Conservation (phyloP, 2,113 vertebrate genomes). For the Poeciliopsis turrubarensis region DNA sequence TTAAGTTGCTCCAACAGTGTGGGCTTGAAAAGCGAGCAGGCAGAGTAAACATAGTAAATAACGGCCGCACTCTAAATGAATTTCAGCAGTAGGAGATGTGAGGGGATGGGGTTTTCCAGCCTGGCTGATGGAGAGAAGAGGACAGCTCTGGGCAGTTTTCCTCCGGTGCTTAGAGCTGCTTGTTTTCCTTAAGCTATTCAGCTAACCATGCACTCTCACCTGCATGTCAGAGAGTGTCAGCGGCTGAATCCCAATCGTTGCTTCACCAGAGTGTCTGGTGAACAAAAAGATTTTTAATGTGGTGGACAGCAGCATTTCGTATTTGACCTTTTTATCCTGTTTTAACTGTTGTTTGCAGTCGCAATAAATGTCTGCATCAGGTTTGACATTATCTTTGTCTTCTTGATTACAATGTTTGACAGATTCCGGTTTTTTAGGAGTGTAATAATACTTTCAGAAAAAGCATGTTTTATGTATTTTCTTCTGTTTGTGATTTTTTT, state of each 20-base stretch:
- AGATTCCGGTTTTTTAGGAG: no score
- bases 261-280: conserved; percentile 15
- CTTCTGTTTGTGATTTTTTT: no score
- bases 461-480: no score
- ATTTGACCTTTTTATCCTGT: background rate
- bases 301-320: background rate
- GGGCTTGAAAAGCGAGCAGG: conserved; percentile 67
- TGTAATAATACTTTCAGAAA: no score
- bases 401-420: no score
- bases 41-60: conserved; percentile 66
- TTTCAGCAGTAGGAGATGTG: conserved; percentile 56
- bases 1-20: conserved; percentile 73
- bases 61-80: conserved; percentile 71
- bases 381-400: background rate
- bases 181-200: conserved; percentile 36
- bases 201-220: conserved; percentile 19
- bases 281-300: conserved; percentile 28
- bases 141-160: conserved; percentile 41
- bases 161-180: conserved; percentile 17
- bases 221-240: conserved; percentile 25
- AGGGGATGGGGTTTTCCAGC: conserved; percentile 61
- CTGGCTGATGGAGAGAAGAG: conserved; percentile 24
- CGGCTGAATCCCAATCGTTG: conserved; percentile 8
- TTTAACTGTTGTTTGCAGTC: background rate
- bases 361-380: no score